Evolutionary conservation across 2,888 invertebrate species (phyloP).

Genomic region (Drepana falcataria): DNA sequence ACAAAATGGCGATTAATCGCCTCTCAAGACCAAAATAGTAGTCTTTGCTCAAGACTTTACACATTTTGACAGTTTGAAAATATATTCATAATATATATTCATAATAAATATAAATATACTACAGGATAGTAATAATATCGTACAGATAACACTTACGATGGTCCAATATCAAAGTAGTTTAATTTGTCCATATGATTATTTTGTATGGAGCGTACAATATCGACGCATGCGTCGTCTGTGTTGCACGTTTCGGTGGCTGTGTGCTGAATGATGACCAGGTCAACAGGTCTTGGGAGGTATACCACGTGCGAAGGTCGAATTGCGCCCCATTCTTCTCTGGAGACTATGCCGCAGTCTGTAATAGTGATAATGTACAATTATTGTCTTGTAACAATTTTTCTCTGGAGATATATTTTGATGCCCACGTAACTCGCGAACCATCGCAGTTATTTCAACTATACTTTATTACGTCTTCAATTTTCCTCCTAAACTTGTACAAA

Average conservation of each 20-base stretch:
- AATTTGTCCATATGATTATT: slow-evolving; percentile 66
- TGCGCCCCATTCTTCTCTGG: slow-evolving; percentile 77
- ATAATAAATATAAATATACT: neutral
- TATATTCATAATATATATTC: too few species aligned
- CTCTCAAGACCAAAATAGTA: too few species aligned
- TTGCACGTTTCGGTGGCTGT: slow-evolving; percentile 70
- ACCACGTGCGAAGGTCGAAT: slow-evolving; percentile 53
- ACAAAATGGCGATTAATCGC: too few species aligned
- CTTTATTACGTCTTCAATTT: too few species aligned
- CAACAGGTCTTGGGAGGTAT: slow-evolving; percentile 75
- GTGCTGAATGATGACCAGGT: slow-evolving; percentile 77
- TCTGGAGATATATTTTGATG: too few species aligned
- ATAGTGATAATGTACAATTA: slow-evolving; percentile 1
- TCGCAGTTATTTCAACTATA: too few species aligned
- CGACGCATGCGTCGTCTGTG: slow-evolving; percentile 55
- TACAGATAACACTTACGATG: slow-evolving; percentile 61
- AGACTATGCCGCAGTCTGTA: slow-evolving; percentile 56
- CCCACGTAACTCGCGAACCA: too few species aligned
- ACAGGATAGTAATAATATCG: neutral
- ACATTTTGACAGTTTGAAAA: too few species aligned
- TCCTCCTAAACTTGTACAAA: neutral
- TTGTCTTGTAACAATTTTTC: too few species aligned
- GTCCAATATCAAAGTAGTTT: slow-evolving; percentile 72
- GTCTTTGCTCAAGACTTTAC: too few species aligned
- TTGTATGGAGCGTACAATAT: slow-evolving; percentile 67